Base-by-base conservation (phyloP, 2,797 vertebrate genomes). In the Heteromormyrus szaboi region DNA sequence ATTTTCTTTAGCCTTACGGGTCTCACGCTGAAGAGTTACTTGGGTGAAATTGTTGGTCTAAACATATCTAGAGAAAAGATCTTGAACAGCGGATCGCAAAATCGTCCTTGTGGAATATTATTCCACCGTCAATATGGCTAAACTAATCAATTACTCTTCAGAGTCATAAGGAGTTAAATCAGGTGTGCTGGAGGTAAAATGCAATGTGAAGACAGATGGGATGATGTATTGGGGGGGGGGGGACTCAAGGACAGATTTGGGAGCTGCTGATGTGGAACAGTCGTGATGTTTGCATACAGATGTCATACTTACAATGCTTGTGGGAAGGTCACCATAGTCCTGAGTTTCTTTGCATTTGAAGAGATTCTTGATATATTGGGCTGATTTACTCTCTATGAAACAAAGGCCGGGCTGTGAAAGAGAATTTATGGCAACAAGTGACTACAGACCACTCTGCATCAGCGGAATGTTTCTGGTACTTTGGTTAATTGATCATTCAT, bases 281-380 rank as follows among this genome's bases (percentile, higher is more conserved):
- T 76, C 68, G 5, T 76, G 68, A 76, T 76, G 68, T 76, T 76
- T 76, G 68, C 68, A 76, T 76, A 76, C 68, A 76, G 68, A 76
- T 76, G 68, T 76, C 68, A 76, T 41, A 17, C 68, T 37, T 72
- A 41, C 68, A 76, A 19, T 76, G 68, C 33, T 76, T 41, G 68
- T 76, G 33, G 68, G 68, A 76, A 76, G 68, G 68, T 76, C 33
- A 41, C 68, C 33, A 14, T 76, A 25, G 29, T 76, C 33, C 17
- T 7, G 0, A 19, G 33, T 76, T 76, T 76, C 68, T 76, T 76
- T 76, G 68, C 68, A 41, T 37, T 76, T 19, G 68, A 41, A 76
- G 33, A 76, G 68, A 37, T 76, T 41, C 19, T 76, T 41, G 68
- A 76, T 76, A 37, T 76, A 6, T 76, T 6, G 33, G 68, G 29